Evolutionary conservation across 2,888 invertebrate species (phyloP), one percentile per base, ranked within the genome.

Genomic region (Tenthredo distinguenda): DNA sequence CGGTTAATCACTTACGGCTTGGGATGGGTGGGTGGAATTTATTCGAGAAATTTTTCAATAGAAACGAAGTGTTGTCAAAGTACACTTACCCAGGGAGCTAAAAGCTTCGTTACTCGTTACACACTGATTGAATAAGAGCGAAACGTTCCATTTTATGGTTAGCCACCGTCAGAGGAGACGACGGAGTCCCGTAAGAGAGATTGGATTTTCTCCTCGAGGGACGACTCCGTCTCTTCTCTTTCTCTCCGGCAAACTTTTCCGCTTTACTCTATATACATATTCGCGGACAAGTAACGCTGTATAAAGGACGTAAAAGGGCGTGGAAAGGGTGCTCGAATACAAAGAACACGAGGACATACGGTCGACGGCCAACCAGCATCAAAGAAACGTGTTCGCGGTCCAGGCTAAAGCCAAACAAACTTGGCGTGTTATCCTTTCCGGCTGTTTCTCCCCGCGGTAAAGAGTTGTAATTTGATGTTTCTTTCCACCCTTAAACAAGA

Each of bases 71-170:
- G 74, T 74, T 77, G 47, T 77, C 47, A 50, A 77, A 55, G 31
- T 77, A 55, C 31, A 77, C 50, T 18, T 43, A 43, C 31, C 26
- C n/a, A n/a, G 4, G 43, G 21, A 26, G 62, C 81, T 81, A n/a
- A 58, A 81, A 81, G 81, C 81, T 40, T 62, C 81, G 58, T 62
- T 77, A 34, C 81, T 81, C 81, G 58, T 62, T 81, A 40, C 62
- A 40, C 62, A n/a, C 40, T 37, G 81, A 81, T 81, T 81, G 81
- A 62, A 81, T 81, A 81, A 81, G 40, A 81, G 81, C 62, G 62
- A 81, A 58, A 31, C 81, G 58, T 81, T 81, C 58, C 81, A 18
- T 81, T 81, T 81, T 81, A 81, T 81, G 81, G 81, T 81, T 37
- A 58, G 81, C 81, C 40, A 81, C 77, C 77, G 55, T 34, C 77